Base-by-base conservation (phyloP, 2,113 vertebrate genomes). In the Microtus richardsoni region DNA sequence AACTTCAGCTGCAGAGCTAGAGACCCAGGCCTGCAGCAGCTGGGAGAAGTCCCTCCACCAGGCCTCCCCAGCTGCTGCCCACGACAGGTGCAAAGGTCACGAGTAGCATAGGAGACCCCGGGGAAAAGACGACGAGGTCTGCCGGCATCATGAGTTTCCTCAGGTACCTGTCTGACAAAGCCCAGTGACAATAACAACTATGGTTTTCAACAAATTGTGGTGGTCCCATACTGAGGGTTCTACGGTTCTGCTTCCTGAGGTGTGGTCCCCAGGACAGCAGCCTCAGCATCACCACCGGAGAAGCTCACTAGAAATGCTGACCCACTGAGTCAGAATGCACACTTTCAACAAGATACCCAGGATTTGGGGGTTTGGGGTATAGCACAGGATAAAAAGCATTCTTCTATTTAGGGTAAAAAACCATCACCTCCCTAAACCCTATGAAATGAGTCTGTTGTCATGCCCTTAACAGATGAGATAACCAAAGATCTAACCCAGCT, bases 1-100 rank as follows among this genome's bases (percentile, higher is more conserved):
- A 97, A 96, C 86, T 83, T 96, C 90, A 93, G 96, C 97, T 97
- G 96, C 91, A 87, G 74, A 91, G 94, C 91, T 78, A 73, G 77
- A 73, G 84, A 91, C 78, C 47, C 10, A 0, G 80, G 89, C 74
- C 74, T 41, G 83, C 30, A n/a, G 94, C 93, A 95, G 95, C 96
- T 94, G 89, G 85, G 87, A 70, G 49, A 89, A 39, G 41, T 2
- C 75, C 89, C 44, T 3, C 52, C 7, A 17, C 54, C 16, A 30
- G 33, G 36, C 88, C 68, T 7, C 78, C 84, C 95, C 94, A 96
- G 97, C 94, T 96, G 97, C 89, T 74, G 52, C 85, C 66, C 26
- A 39, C 62, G 78, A 96, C 97, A 97, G 97, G 97, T 97, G 97
- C 96, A 94, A 91, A 94, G 95, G 96, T 96, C 93, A 95, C 47